Percentiles rank a stretch among this genome's conserved stretches.
Evolutionary conservation across 2,888 invertebrate species (phyloP).

Genomic region (Siphlonurus alternatus): DNA sequence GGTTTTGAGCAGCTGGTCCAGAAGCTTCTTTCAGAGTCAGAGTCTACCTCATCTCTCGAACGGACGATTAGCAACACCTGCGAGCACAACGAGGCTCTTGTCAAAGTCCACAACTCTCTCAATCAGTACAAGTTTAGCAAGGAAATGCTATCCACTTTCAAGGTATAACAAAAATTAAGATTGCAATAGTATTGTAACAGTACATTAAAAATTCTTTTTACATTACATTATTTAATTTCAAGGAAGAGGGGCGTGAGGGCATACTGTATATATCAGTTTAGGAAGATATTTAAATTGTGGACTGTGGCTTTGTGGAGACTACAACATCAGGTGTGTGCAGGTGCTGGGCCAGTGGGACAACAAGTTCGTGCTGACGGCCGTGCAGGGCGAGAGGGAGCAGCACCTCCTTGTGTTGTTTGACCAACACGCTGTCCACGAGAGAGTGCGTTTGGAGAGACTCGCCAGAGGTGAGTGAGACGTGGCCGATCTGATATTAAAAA

Average conservation of each 20-base stretch:
- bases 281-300: not conserved
- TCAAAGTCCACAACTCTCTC: not conserved
- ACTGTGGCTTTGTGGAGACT: no score
- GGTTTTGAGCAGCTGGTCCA: slow-evolving; percentile 8
- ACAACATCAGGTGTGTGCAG: no score
- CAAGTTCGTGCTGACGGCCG: slow-evolving; percentile 47
- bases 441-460: slow-evolving; percentile 57
- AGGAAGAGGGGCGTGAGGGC: no score
- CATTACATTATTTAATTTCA: no score
- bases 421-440: slow-evolving; percentile 78
- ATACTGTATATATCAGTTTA: not conserved
- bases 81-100: not conserved
- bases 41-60: not conserved
- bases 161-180: no score
- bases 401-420: slow-evolving; percentile 51
- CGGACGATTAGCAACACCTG: not conserved
- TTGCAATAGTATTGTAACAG: no score
- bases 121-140: not conserved
- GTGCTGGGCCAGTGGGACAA: slow-evolving; percentile 57
- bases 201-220: not conserved
- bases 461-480: slow-evolving; percentile 30
- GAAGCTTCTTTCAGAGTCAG: slow-evolving; percentile 2
- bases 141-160: not conserved
- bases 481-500: not conserved
- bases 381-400: slow-evolving; percentile 23